Evolutionary conservation across 2,113 vertebrate species (phyloP).

Genomic region (Nicator chloris): DNA sequence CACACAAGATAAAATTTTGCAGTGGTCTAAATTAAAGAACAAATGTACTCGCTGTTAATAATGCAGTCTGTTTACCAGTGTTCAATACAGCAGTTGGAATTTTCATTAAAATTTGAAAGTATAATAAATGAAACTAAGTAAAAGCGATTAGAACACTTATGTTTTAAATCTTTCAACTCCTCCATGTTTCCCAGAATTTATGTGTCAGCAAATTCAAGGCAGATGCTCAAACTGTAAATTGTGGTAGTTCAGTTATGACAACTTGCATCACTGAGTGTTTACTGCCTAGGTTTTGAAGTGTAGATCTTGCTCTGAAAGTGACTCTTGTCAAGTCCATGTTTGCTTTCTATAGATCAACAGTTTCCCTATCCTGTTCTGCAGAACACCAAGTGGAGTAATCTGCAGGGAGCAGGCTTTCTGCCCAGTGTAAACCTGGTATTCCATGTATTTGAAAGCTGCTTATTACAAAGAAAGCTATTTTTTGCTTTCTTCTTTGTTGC

Average conservation of each 20-base stretch:
- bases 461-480: neutral
- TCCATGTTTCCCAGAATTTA: neutral
- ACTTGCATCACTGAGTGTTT: neutral
- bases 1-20: neutral
- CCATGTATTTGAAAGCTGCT: neutral
- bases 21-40: neutral
- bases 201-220: slow-evolving; percentile 1
- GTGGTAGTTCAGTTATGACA: neutral
- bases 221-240: neutral
- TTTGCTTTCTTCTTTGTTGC: neutral
- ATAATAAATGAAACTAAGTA: neutral
- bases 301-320: neutral
- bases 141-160: neutral
- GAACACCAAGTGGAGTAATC: neutral
- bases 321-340: neutral
- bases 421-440: neutral
- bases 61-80: neutral
- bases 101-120: neutral
- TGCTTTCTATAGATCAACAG: neutral
- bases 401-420: neutral
- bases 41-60: neutral
- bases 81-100: neutral
- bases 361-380: neutral
- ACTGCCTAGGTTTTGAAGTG: neutral
- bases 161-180: neutral